These are phyloP conservation scores for Meloe dianella DNA, from an alignment of 2,888 invertebrate genomes.

Conservation along the genomic window DNA sequence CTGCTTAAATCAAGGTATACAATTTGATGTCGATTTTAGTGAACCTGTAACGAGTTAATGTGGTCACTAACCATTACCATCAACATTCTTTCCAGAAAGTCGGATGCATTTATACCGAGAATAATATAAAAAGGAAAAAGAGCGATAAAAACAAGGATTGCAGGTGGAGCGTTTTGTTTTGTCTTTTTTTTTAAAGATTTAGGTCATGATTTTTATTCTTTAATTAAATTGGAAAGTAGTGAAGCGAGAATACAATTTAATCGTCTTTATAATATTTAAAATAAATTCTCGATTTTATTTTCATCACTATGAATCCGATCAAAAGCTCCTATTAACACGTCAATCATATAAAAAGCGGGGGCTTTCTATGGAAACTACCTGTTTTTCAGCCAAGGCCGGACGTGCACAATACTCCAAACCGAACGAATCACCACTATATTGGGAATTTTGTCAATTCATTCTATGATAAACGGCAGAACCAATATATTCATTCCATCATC, in stretches of 20 bases:
- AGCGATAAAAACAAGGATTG: constrained; percentile 15
- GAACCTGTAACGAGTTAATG: constrained; percentile 39
- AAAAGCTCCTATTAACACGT: constrained; percentile 40
- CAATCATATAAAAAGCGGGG: constrained; percentile 36
- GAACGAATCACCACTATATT: neutral
- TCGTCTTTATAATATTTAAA: constrained; percentile 13
- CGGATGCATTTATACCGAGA: constrained; percentile 23
- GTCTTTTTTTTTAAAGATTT: neutral
- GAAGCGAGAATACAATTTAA: neutral
- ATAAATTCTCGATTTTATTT: constrained; percentile 17
- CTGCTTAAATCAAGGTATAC: constrained; percentile 56
- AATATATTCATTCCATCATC: too few relatives aligned
- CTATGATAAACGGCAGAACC: neutral
- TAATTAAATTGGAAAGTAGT: constrained; percentile 21
- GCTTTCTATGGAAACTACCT: constrained; percentile 25
- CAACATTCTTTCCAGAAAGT: constrained; percentile 39
- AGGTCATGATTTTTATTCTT: constrained; percentile 19
- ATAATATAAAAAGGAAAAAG: neutral
- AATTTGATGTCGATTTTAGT: constrained; percentile 50
- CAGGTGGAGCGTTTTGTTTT: neutral
- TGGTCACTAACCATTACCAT: constrained; percentile 44
- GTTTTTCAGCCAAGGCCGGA: constrained; percentile 25
- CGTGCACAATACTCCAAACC: constrained; percentile 13
- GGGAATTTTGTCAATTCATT: constrained; percentile 1
- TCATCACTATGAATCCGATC: constrained; percentile 33